These are phyloP conservation scores for Petaurus breviceps DNA, from an alignment of 2,113 vertebrate genomes.

Conservation along the genomic window DNA sequence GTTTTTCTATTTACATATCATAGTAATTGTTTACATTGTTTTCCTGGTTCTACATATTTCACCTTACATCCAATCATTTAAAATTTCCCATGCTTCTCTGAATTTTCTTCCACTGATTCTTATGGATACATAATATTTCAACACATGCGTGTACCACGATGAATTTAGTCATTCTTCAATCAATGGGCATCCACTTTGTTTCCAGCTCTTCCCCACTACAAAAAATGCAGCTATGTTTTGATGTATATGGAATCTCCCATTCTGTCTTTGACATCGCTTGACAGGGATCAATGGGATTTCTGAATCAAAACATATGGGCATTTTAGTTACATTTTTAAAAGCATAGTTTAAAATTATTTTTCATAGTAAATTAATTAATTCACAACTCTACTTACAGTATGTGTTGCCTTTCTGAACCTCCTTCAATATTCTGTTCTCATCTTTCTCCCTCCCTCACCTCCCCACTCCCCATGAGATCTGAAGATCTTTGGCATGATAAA, in stretches of 20 bases:
- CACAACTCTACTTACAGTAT: background rate
- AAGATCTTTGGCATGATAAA: background rate
- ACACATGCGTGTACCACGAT: background rate
- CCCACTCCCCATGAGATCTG: background rate
- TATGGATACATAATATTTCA: background rate
- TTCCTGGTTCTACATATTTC: background rate
- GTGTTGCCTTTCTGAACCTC: background rate
- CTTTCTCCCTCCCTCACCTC: no score
- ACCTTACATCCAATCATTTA: background rate
- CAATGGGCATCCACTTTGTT: background rate
- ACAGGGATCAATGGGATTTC: background rate
- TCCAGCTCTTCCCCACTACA: background rate
- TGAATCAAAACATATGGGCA: background rate
- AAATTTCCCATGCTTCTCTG: background rate
- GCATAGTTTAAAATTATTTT: background rate
- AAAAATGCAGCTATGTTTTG: background rate
- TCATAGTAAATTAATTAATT: background rate
- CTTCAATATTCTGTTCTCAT: background rate
- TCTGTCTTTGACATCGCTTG: background rate
- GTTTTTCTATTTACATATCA: background rate
- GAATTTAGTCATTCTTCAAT: background rate
- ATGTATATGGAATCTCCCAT: background rate
- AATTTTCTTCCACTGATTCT: background rate
- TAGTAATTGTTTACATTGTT: background rate
- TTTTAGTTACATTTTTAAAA: background rate